Evolutionary conservation across 1,140 invertebrate species (phyloP).

Genomic region (Cotesia typhae): DNA sequence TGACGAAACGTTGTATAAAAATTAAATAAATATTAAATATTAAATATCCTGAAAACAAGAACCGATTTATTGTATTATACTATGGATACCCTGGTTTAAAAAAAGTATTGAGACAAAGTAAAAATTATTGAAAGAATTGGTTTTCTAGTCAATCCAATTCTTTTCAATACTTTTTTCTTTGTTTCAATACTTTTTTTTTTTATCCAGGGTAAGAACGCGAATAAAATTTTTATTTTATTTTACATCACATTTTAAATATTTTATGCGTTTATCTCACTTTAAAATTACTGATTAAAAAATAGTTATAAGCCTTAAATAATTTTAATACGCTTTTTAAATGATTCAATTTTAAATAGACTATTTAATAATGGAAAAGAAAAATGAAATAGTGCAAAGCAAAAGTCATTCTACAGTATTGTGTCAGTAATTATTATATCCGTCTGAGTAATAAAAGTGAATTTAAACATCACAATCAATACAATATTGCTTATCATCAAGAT

Average conservation of each 20-base stretch:
- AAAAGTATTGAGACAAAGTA: too few species aligned
- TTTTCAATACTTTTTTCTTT: too few species aligned
- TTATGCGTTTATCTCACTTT: background rate
- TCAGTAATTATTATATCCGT: background rate
- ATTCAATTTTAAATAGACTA: background rate
- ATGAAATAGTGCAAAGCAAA: background rate
- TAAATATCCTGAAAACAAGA: too few species aligned
- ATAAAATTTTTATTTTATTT: background rate
- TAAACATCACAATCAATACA: background rate
- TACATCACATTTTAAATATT: background rate
- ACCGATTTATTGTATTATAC: too few species aligned
- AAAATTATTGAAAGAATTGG: too few species aligned
- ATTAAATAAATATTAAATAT: too few species aligned
- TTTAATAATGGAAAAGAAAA: conserved; percentile 42
- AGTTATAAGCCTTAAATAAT: background rate
- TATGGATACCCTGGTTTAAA: too few species aligned
- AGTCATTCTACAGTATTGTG: conserved; percentile 5
- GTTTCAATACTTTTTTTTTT: too few species aligned
- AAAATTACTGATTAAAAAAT: background rate
- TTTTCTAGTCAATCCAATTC: too few species aligned
- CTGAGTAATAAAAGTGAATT: conserved; percentile 8
- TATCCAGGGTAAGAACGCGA: too few species aligned
- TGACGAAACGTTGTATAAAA: too few species aligned
- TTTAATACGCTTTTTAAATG: background rate
- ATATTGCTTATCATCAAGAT: too few species aligned